Percentiles rank a stretch among this genome's conserved stretches.
These are phyloP conservation scores for Hydropsyche tenuis DNA, from an alignment of 1,140 invertebrate genomes.

Conservation along the genomic window DNA sequence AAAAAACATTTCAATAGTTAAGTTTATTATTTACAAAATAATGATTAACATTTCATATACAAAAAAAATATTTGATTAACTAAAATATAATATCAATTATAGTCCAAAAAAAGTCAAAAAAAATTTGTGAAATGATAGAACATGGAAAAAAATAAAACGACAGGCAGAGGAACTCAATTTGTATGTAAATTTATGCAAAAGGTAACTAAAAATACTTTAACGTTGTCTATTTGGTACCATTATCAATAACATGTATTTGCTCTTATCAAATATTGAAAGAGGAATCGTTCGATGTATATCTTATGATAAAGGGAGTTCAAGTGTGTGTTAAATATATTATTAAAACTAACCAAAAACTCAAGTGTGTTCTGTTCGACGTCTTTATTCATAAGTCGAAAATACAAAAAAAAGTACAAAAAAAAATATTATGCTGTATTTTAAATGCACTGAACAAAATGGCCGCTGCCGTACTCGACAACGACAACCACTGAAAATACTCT, in stretches of 20 bases:
- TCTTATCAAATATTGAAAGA: constrained; percentile 19
- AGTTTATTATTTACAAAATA: constrained; percentile 3
- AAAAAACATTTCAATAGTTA: constrained; percentile 11
- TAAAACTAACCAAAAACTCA: constrained; percentile 6
- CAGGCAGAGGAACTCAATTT: too few relatives aligned
- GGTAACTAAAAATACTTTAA: too few relatives aligned
- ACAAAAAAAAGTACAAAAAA: constrained; percentile 48
- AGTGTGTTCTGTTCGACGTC: constrained; percentile 42
- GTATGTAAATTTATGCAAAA: too few relatives aligned
- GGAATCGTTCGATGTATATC: not conserved
- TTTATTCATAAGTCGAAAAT: constrained; percentile 48
- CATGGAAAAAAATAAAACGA: too few relatives aligned
- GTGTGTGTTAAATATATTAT: not conserved
- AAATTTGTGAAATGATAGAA: too few relatives aligned
- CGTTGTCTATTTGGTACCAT: too few relatives aligned
- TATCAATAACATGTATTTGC: constrained; percentile 11
- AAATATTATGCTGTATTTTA: constrained; percentile 45
- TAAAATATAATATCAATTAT: not conserved
- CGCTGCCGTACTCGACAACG: constrained; percentile 25
- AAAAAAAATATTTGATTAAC: not conserved
- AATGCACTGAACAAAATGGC: constrained; percentile 45
- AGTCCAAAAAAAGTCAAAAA: not conserved
- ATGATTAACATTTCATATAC: constrained; percentile 3
- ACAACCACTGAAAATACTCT: constrained; percentile 35
- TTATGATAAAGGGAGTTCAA: constrained; percentile 7